These are phyloP conservation scores for Hemicentrotus pulcherrimus DNA, from an alignment of 35 echinoderm and acorn worm genomes.

Conservation along the genomic window DNA sequence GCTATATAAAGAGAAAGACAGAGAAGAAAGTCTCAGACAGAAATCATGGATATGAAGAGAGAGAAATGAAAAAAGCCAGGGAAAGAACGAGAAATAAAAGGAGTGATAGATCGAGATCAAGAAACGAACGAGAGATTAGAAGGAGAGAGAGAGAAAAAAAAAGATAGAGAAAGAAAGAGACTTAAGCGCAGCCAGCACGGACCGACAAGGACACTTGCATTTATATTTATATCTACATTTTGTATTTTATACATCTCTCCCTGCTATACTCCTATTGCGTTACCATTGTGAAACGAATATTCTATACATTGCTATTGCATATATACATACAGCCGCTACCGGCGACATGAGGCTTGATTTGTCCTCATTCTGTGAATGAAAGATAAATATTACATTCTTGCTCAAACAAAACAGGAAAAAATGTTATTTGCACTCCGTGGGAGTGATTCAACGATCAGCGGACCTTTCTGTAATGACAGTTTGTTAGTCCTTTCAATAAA, in stretches of 20 bases:
- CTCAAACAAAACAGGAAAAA: background rate
- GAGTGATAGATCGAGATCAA: too few species aligned
- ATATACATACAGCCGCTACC: background rate
- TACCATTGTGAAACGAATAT: background rate
- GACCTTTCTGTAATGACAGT: too few species aligned
- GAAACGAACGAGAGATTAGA: too few species aligned
- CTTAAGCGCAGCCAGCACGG: background rate
- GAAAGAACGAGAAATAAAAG: too few species aligned
- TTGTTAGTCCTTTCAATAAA: too few species aligned
- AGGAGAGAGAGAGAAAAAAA: background rate
- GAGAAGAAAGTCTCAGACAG: too few species aligned
- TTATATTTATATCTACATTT: background rate
- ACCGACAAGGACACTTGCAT: background rate
- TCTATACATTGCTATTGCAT: background rate
- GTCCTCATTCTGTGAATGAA: background rate
- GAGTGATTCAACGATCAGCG: too few species aligned
- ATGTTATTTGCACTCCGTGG: background rate
- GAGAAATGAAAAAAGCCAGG: too few species aligned
- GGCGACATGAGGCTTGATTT: background rate
- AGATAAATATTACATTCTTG: background rate
- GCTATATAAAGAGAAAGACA: too few species aligned
- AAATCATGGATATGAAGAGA: too few species aligned
- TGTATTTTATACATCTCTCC: too few species aligned
- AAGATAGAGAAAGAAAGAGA: background rate
- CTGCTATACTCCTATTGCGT: background rate